Evolutionary conservation across 2,113 vertebrate genomes (phyloP).

Genomic region (Pheucticus melanocephalus): DNA sequence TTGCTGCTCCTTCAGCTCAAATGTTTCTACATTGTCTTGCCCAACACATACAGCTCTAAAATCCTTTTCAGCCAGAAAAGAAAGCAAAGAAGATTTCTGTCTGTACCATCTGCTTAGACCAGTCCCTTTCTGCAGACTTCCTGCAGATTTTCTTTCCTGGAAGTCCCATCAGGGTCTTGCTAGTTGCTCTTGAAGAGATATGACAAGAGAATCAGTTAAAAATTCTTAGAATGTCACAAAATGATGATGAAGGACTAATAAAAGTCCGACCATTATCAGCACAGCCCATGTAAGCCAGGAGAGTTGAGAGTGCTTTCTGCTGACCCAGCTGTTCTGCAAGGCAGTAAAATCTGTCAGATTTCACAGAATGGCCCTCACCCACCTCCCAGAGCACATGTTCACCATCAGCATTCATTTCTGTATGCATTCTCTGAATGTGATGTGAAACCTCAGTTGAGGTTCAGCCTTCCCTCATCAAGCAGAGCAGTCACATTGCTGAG

Average conservation of each 20-base stretch:
- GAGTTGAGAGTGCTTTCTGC: neutral
- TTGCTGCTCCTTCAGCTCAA: neutral
- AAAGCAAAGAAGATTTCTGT: neutral
- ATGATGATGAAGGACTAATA: neutral
- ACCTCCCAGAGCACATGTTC: neutral
- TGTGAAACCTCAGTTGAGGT: neutral
- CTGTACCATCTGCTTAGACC: neutral
- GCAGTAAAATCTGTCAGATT: neutral
- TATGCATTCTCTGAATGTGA: neutral
- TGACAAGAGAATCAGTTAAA: neutral
- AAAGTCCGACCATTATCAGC: neutral
- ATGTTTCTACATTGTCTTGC: neutral
- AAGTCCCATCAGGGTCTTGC: neutral
- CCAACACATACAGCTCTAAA: neutral
- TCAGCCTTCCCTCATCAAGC: neutral
- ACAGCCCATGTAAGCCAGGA: neutral
- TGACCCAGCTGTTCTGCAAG: neutral
- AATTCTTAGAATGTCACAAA: neutral
- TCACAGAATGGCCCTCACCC: neutral
- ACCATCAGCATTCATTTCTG: neutral
- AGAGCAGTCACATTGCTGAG: neutral
- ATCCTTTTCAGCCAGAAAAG: neutral
- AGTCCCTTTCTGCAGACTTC: neutral
- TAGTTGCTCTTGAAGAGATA: neutral
- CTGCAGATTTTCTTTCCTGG: neutral